These are phyloP conservation scores for Caenorhabditis sp. DNA, from an alignment of 2,888 invertebrate species.

Conservation along the genomic window DNA sequence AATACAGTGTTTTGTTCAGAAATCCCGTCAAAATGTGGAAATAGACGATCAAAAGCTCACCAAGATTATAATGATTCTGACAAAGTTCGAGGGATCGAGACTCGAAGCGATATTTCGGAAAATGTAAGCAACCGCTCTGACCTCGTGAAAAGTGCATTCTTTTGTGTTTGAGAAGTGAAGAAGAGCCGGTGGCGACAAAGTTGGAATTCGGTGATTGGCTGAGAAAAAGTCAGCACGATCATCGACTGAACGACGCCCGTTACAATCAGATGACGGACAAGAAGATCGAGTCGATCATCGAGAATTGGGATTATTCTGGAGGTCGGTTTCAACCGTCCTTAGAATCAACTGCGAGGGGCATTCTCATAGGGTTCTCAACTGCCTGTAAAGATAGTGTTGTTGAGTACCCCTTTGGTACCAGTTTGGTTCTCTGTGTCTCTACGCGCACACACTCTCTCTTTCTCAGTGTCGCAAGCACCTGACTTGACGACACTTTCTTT, in stretches of 20 bases:
- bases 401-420: too few relatives aligned
- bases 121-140: conserved; percentile 25
- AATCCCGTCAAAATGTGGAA: conserved; percentile 36
- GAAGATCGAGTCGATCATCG: conserved; percentile 46
- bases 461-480: too few relatives aligned
- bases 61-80: conserved; percentile 49
- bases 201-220: conserved; percentile 69
- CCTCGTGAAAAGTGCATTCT: background rate
- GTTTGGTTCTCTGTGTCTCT: too few relatives aligned
- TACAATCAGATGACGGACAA: conserved; percentile 48
- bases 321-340: too few relatives aligned
- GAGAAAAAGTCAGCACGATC: conserved; percentile 87
- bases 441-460: too few relatives aligned
- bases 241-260: conserved; percentile 93
- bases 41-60: conserved; percentile 50
- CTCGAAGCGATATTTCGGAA: conserved; percentile 47
- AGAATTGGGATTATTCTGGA: conserved; percentile 13
- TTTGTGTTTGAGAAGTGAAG: conserved; percentile 33
- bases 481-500: too few relatives aligned
- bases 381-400: too few relatives aligned
- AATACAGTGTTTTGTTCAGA: conserved; percentile 13
- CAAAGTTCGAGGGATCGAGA: conserved; percentile 42
- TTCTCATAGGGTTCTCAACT: too few relatives aligned
- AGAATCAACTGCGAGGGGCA: too few relatives aligned
- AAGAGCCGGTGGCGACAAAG: conserved; percentile 43